Percentiles rank a stretch among this genome's conserved stretches.
These are phyloP conservation scores for Chaetoderma sp. DNA, from an alignment of 2,888 invertebrate species.

Conservation along the genomic window DNA sequence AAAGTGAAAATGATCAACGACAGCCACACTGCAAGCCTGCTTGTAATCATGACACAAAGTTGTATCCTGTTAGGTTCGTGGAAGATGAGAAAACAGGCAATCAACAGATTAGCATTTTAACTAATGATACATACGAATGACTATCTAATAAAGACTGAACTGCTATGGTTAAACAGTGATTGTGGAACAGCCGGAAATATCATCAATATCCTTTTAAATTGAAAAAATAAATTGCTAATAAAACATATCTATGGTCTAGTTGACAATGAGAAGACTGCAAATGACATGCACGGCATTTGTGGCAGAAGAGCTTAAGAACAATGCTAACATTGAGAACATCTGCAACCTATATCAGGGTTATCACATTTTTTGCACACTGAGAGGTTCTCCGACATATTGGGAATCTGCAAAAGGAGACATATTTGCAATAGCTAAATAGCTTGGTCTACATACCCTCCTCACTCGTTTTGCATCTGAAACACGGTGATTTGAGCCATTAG, in stretches of 20 bases:
- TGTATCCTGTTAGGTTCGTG: not conserved
- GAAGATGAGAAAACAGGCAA: not conserved
- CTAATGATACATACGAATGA: not conserved
- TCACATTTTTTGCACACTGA: slow-evolving; percentile 25
- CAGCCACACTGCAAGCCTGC: too few species aligned
- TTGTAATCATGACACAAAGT: not conserved
- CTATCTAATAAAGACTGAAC: not conserved
- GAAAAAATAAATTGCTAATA: slow-evolving; percentile 28
- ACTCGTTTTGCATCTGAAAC: not conserved
- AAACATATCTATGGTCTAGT: slow-evolving; percentile 28
- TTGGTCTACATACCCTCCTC: slow-evolving; percentile 32
- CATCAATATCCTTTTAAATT: slow-evolving; percentile 32
- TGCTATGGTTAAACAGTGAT: not conserved
- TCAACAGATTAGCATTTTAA: not conserved
- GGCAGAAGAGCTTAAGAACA: slow-evolving; percentile 18
- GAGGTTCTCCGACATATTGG: slow-evolving; percentile 36
- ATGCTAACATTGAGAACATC: slow-evolving; percentile 23
- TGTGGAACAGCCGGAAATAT: slow-evolving; percentile 20
- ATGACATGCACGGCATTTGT: slow-evolving; percentile 14
- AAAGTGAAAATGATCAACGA: too few species aligned
- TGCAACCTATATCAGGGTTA: slow-evolving; percentile 35
- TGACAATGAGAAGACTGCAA: slow-evolving; percentile 31
- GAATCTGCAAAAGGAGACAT: slow-evolving; percentile 29
- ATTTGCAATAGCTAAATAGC: slow-evolving; percentile 33
- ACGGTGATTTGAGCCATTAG: not conserved